Conservation (phyloP, 1,140 invertebrate species). For the Tetramorium parvispinum region DNA sequence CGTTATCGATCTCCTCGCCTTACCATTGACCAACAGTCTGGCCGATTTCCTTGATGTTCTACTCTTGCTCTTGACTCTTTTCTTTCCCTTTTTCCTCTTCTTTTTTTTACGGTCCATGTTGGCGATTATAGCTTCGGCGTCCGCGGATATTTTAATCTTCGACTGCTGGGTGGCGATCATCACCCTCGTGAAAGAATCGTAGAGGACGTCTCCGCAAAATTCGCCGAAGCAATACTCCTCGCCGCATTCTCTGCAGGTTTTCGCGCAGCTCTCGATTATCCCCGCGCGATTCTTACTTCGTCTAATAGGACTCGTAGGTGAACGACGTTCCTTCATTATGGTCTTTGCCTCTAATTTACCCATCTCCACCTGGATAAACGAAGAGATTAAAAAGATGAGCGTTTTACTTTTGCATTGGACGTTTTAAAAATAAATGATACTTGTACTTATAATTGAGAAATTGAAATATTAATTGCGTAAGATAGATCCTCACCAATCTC, state of each 20-base stretch:
- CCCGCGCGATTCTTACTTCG: conserved; percentile 92
- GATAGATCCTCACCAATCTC: conserved; percentile 82
- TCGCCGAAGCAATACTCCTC: conserved; percentile 94
- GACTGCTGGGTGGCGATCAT: conserved; percentile 67
- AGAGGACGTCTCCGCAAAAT: conserved; percentile 85
- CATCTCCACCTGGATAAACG: conserved; percentile 89
- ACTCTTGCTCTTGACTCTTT: conserved; percentile 67
- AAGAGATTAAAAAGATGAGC: neutral
- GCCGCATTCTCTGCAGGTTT: conserved; percentile 92
- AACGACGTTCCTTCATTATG: conserved; percentile 88
- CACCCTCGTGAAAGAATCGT: conserved; percentile 84
- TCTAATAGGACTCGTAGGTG: conserved; percentile 88
- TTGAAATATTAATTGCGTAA: neutral
- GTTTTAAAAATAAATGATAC: conserved; percentile 1
- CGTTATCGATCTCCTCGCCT: conserved; percentile 58
- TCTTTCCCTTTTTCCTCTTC: conserved; percentile 69
- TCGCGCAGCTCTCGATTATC: conserved; percentile 91
- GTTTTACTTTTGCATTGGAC: neutral
- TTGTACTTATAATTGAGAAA: neutral
- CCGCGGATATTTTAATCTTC: conserved; percentile 78
- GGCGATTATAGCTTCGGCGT: conserved; percentile 82
- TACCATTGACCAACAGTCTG: conserved; percentile 68
- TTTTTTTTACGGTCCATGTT: conserved; percentile 74
- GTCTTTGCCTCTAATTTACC: conserved; percentile 92
- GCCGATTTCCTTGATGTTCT: conserved; percentile 68